Evolutionary conservation across 2,797 vertebrate genomes (phyloP), one percentile per base, ranked within the genome.

Genomic region (Discoglossus pictus): DNA sequence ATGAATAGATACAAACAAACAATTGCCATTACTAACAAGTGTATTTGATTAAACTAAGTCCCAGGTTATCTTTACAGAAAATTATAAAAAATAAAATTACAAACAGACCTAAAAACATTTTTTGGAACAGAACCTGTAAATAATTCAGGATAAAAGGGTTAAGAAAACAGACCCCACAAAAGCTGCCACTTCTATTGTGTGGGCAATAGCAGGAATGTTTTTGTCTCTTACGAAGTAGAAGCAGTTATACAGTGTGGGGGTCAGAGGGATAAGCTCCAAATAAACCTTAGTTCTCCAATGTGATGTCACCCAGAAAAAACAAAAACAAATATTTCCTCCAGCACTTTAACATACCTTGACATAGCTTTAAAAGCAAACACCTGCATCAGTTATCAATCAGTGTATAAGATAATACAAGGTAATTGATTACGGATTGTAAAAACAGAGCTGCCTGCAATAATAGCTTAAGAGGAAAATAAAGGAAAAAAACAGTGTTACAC

Each of bases 151-250:
- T 70, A 70, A 63, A 61, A 51, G 52, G 53, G 60, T 50, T 71
- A 71, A 71, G 61, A 71, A 71, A 63, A 70, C 59, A 70, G 67
- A 70, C 16, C 61, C 51, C 36, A 70, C 52, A 71, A 71, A 58
- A 71, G 68, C 38, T 43, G 68, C 68, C 58, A 63, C 59, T 52
- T 34, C 61, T 56, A 71, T 71, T 71, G 68, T 71, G 60, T 58
- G 51, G 43, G 36, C 68, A 58, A 59, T 50, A 42, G 52, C 52
- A 51, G 54, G 68, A 71, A 71, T 71, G 68, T 64, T 71, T 71
- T 71, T 71, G 68, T 71, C 60, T 71, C 43, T 58, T 51, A 43
- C n/a, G 44, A 70, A 64, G 68, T 70, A 56, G 51, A 58, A 70
- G 35, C 68, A 70, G 61, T 64, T 50, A 48, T 52, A 62, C 67